phyloP scores from a whole-genome alignment of 2,888 invertebrate species.

The Dendrolimus pini region DNA sequence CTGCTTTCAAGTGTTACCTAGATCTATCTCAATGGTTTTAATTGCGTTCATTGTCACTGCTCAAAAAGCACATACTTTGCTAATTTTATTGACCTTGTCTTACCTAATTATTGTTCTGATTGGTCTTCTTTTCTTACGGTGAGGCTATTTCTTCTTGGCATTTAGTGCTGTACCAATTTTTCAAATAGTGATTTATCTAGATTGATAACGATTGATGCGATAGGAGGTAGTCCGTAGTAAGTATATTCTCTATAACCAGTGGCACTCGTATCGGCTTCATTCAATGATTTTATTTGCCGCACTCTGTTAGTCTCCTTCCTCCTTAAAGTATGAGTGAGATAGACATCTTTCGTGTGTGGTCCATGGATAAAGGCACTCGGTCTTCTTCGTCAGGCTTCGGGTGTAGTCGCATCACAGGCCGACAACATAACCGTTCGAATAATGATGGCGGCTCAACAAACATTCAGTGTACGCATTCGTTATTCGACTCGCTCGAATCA shows the following conservation, averaged over 20 bases:
- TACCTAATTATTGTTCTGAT: neutral
- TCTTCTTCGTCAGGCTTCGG: constrained; percentile 48
- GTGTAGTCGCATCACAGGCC: constrained; percentile 50
- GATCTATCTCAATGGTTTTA: neutral
- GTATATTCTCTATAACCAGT: constrained; percentile 32
- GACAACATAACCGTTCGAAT: constrained; percentile 70
- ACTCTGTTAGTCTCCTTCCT: constrained; percentile 39
- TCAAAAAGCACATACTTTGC: neutral
- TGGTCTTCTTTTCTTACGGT: neutral
- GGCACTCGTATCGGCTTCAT: constrained; percentile 47
- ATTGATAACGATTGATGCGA: too few relatives aligned
- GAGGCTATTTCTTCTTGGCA: neutral
- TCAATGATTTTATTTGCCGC: constrained; percentile 66
- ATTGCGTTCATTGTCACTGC: neutral
- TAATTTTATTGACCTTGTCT: neutral
- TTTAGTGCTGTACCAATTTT: too few relatives aligned
- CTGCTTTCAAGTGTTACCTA: constrained; percentile 29
- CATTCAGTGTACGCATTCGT: constrained; percentile 58
- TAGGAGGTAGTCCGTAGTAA: too few relatives aligned
- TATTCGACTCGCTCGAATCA: constrained; percentile 39
- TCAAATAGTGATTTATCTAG: too few relatives aligned
- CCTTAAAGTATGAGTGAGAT: constrained; percentile 47
- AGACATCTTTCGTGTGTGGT: constrained; percentile 65
- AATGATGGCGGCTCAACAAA: constrained; percentile 75
- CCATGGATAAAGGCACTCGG: constrained; percentile 48